A percentile compares a stretch with the other conserved stretches of the same genome.
Evolutionary conservation across 2,888 invertebrate genomes (phyloP).

Genomic region (Pinctada fucata): DNA sequence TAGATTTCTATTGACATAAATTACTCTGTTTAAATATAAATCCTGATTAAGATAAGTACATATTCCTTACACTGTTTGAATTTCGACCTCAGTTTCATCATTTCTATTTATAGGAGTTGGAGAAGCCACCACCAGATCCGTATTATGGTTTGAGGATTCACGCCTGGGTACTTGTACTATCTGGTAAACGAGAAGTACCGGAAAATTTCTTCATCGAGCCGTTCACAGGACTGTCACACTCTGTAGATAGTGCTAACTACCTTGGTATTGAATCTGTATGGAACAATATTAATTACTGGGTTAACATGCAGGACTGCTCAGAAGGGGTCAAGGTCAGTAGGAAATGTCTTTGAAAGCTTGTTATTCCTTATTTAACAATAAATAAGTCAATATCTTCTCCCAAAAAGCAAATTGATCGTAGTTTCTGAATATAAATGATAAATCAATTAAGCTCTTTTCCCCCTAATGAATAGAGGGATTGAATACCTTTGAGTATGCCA

Average conservation of each 20-base stretch:
- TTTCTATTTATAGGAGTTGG: constrained; percentile 62
- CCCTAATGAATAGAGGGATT: too few relatives aligned
- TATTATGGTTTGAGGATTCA: constrained; percentile 81
- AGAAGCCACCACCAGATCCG: constrained; percentile 75
- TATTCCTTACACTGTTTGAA: too few relatives aligned
- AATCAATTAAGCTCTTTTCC: too few relatives aligned
- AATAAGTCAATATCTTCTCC: too few relatives aligned
- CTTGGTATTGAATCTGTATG: constrained; percentile 90
- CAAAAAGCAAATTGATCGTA: too few relatives aligned
- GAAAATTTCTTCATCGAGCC: constrained; percentile 90
- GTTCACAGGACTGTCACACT: constrained; percentile 84
- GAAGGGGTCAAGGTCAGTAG: constrained; percentile 74
- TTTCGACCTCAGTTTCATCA: too few relatives aligned
- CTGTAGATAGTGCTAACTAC: constrained; percentile 81
- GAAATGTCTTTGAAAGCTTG: not conserved
- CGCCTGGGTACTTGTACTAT: constrained; percentile 88
- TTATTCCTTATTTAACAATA: too few relatives aligned
- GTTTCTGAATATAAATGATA: too few relatives aligned
- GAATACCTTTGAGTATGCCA: too few relatives aligned
- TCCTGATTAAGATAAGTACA: too few relatives aligned
- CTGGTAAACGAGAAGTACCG: constrained; percentile 81
- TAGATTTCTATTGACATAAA: too few relatives aligned
- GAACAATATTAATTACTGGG: constrained; percentile 87
- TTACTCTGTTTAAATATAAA: too few relatives aligned
- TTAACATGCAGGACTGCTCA: constrained; percentile 77